These are phyloP conservation scores for Cherax quadricarinatus DNA, from an alignment of 1,140 invertebrate species.

Conservation along the genomic window DNA sequence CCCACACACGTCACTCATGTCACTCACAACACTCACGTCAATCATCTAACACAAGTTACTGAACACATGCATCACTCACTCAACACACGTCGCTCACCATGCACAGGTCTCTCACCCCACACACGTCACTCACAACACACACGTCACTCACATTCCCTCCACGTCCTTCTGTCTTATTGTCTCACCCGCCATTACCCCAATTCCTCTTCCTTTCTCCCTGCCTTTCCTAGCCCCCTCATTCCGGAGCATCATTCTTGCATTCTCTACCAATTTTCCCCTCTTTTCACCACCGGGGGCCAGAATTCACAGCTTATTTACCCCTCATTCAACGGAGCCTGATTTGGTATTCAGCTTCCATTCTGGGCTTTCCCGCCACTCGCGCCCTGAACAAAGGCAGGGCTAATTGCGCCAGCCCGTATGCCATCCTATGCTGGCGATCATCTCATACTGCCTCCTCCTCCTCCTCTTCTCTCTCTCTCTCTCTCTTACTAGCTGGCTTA, in stretches of 20 bases:
- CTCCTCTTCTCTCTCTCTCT: slow-evolving; percentile 30
- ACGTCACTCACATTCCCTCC: slow-evolving; percentile 20
- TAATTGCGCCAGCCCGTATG: slow-evolving; percentile 65
- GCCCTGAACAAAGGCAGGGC: slow-evolving; percentile 63
- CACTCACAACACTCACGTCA: too few species aligned
- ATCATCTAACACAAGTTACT: too few species aligned
- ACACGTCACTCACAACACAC: neutral
- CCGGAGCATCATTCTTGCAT: slow-evolving; percentile 68
- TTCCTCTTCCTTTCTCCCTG: slow-evolving; percentile 41
- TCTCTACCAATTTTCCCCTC: slow-evolving; percentile 67
- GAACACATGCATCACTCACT: too few species aligned
- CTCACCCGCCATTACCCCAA: slow-evolving; percentile 49
- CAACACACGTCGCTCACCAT: too few species aligned
- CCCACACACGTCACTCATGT: too few species aligned
- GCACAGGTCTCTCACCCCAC: too few species aligned
- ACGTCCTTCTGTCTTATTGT: slow-evolving; percentile 42
- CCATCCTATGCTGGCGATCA: slow-evolving; percentile 50
- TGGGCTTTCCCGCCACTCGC: slow-evolving; percentile 64
- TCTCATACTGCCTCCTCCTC: neutral
- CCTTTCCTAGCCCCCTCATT: slow-evolving; percentile 26
- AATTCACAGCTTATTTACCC: slow-evolving; percentile 70
- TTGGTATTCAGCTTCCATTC: slow-evolving; percentile 68
- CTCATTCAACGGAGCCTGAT: slow-evolving; percentile 67
- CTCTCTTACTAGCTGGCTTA: too few species aligned
- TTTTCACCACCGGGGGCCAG: slow-evolving; percentile 62